A percentile compares a stretch with the other conserved stretches of the same genome.
phyloP scores from a whole-genome alignment of 2,113 vertebrate species.

The Passer domesticus region DNA sequence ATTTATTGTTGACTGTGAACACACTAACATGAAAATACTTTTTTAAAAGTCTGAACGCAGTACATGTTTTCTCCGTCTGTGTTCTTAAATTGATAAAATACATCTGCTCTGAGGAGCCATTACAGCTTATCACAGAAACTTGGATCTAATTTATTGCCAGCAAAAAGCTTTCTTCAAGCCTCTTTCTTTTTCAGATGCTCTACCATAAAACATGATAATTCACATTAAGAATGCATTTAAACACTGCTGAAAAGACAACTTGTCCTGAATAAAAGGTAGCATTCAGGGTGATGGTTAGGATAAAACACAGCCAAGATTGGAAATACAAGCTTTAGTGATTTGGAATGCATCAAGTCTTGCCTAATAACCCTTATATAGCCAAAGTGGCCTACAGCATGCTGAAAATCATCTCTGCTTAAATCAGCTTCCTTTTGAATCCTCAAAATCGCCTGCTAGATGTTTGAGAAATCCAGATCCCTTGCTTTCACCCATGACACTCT shows the following conservation, averaged over 20 bases:
- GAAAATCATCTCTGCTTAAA: not conserved
- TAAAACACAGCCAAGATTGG: not conserved
- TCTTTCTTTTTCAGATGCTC: constrained; percentile 6
- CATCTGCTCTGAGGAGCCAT: constrained; percentile 59
- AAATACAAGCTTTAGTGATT: not conserved
- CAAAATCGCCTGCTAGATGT: not conserved
- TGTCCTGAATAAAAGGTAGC: constrained; percentile 25
- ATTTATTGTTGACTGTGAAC: constrained; percentile 38
- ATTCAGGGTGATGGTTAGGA: not conserved
- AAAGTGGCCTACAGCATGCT: not conserved
- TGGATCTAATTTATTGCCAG: constrained; percentile 44
- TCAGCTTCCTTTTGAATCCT: not conserved
- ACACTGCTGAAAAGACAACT: constrained; percentile 48
- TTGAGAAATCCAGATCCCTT: not conserved
- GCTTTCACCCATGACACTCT: not conserved
- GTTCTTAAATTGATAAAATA: constrained; percentile 60
- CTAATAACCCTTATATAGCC: not conserved
- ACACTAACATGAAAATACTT: constrained; percentile 16
- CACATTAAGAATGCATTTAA: constrained; percentile 46
- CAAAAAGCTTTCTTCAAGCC: constrained; percentile 34
- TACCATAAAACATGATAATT: constrained; percentile 42
- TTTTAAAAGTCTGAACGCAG: not conserved
- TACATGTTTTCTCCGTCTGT: constrained; percentile 12
- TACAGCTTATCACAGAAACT: constrained; percentile 50
- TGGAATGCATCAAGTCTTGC: not conserved